These are phyloP conservation scores for Epicampocera succincta DNA, from an alignment of 2,888 invertebrate genomes.

Conservation along the genomic window DNA sequence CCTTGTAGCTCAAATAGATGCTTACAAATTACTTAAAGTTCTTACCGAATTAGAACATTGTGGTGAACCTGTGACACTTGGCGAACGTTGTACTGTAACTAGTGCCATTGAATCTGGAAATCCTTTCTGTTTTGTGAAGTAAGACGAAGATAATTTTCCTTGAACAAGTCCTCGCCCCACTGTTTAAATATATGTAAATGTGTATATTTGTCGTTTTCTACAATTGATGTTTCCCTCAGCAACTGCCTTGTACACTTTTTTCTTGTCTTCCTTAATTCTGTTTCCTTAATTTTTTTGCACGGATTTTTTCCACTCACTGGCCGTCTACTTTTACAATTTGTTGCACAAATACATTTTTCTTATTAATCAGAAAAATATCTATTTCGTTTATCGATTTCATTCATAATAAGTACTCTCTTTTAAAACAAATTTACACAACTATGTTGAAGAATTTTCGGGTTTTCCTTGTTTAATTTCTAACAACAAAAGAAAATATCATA, in stretches of 20 bases:
- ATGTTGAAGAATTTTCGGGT: conserved; percentile 56
- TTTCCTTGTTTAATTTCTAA: conserved; percentile 69
- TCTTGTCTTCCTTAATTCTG: conserved; percentile 55
- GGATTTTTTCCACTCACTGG: conserved; percentile 61
- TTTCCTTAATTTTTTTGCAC: conserved; percentile 62
- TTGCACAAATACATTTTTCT: conserved; percentile 71
- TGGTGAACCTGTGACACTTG: conserved; percentile 86
- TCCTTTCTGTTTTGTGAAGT: conserved; percentile 52
- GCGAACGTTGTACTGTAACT: conserved; percentile 88
- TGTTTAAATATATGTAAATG: conserved; percentile 13
- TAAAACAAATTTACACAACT: conserved; percentile 54
- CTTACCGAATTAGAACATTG: conserved; percentile 81
- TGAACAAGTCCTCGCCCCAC: conserved; percentile 29
- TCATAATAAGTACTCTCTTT: conserved; percentile 32
- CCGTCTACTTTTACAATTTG: conserved; percentile 61
- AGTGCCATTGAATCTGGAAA: conserved; percentile 84
- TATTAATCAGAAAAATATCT: conserved; percentile 31
- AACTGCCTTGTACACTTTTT: conserved; percentile 59
- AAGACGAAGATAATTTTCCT: conserved; percentile 19
- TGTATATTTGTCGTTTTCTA: conserved; percentile 41
- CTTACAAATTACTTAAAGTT: conserved; percentile 50
- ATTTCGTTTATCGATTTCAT: conserved; percentile 43
- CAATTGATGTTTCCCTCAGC: conserved; percentile 58
- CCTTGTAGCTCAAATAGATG: conserved; percentile 32
- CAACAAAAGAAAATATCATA: conserved; percentile 75